Evolutionary conservation across 2,113 vertebrate genomes (phyloP), one percentile per base, ranked within the genome.

Genomic region (Ophthalmolycus amberensis): DNA sequence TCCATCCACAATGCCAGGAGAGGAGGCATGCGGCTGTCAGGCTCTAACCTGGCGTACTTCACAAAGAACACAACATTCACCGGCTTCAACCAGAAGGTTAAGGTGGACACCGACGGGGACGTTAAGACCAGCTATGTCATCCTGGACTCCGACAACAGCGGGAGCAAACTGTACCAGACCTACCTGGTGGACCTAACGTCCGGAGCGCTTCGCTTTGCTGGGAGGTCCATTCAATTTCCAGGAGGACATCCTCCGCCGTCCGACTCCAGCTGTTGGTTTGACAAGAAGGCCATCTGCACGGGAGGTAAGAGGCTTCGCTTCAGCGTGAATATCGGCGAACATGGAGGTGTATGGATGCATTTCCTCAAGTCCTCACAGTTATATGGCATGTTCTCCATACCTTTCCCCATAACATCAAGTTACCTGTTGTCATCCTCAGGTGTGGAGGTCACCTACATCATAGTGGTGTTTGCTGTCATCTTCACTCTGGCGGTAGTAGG

Each of bases 211-310:
- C 25, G 85, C 12, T 87, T 95, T 32, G 82, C 96, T 0, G 96
- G 90, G 18, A 92, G 71, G 54, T 85, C 92, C 25, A 96, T 98
- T 42, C 83, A 96, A 64, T 99, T 97, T 75, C 97, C 97, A 0
- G 93, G 94, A 16, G 95, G 94, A 34, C 77, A 71, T 20, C 92
- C 96, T 11, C 96, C 95, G 0, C 65, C 93, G 0, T 74, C 88
- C 3, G 97, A 99, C 77, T 95, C 96, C 67, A 95, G 81, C 86
- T 99, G 97, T 84, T 99, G 97, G 97, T 98, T 99, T 89, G 93
- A 97, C 38, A 90, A 92, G 32, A 86, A 90, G 3, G 79, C 82
- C 3, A 64, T 96, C 38, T 99, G 97, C 89, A 89, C 92, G 11
- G 95, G 94, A 96, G 97, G 97, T 98, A 95, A 58, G 62, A n/a